Base-by-base conservation (phyloP, 2,888 invertebrate species). In the Strigamia transsilvanica region DNA sequence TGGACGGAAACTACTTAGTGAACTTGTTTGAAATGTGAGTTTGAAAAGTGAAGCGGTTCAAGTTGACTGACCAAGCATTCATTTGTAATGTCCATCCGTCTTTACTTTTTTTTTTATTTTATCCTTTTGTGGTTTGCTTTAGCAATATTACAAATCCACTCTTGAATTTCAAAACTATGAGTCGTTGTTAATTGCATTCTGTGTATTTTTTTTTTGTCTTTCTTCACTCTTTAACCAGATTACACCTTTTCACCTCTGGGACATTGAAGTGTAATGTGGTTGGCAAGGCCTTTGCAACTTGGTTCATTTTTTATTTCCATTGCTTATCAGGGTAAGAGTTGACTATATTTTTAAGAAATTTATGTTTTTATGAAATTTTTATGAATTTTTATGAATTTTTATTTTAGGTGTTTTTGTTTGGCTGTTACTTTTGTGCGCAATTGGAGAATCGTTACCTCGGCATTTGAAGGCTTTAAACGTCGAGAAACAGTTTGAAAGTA, bases 71-170 rank as follows among this genome's bases (percentile, higher is more conserved):
- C 61, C 61, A 61, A 10, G 61, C 61, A 61, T 10, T 61, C 61
- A 61, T 61, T 61, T 61, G 18, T 61, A 61, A 23, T 61, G 61
- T 21, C 61, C 21, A 61, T 61, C 61, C 61, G 61, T 61, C 61
- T 61, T 61, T 61, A 61, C 23, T n/a, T 61, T n/a, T n/a, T n/a
- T n/a, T n/a, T n/a, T n/a, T n/a, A n/a, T n/a, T n/a, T 61, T 61
- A 61, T 61, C 23, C 61, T 61, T 27, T 61, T 61, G 61, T 61
- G 23, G 21, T 61, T 61, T 18, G 61, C 18, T 21, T 61, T 61
- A 21, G 12, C 61, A 18, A 18, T 23, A 4, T 18, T 61, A 23
- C 23, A 61, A 15, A 12, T 23, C 10, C 61, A 61, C 10, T 15
- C 21, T 23, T 61, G 18, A 18, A 18, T 15, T 12, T 4, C 4